phyloP scores from a whole-genome alignment of 2,797 vertebrate species.

The Oreochromis mossambicus region DNA sequence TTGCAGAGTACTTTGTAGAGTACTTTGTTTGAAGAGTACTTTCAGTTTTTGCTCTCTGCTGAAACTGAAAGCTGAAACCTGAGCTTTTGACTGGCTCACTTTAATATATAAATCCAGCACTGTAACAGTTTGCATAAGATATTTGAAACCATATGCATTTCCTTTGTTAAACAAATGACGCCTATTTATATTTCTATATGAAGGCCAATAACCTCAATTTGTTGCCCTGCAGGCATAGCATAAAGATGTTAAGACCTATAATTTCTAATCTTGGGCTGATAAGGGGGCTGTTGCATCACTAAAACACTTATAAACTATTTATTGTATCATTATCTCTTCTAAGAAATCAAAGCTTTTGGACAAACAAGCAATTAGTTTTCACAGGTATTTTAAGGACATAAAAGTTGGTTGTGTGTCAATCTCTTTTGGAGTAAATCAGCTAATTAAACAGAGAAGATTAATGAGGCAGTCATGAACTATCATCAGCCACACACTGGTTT shows the following conservation, averaged over 20 bases:
- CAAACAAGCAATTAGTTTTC: background rate
- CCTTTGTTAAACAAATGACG: background rate
- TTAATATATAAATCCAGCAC: background rate
- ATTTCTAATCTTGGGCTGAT: background rate
- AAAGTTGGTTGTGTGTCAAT: background rate
- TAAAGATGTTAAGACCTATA: rapidly evolving
- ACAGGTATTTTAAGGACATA: background rate
- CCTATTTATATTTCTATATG: background rate
- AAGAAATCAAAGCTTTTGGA: background rate
- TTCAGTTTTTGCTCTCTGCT: background rate
- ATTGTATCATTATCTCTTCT: background rate
- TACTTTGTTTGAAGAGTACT: background rate
- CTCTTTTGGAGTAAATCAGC: background rate
- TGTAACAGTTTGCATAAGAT: background rate
- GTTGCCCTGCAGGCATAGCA: background rate
- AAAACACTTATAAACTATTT: background rate
- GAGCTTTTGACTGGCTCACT: background rate
- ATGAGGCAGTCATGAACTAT: conserved; percentile 31
- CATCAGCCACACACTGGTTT: background rate
- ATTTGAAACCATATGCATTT: background rate
- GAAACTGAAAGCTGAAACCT: background rate
- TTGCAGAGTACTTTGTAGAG: background rate
- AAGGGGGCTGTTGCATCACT: background rate
- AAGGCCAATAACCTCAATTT: background rate
- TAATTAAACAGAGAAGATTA: background rate